Conservation (phyloP, 2,797 vertebrate genomes). For the Adrianichthys oophorus region DNA sequence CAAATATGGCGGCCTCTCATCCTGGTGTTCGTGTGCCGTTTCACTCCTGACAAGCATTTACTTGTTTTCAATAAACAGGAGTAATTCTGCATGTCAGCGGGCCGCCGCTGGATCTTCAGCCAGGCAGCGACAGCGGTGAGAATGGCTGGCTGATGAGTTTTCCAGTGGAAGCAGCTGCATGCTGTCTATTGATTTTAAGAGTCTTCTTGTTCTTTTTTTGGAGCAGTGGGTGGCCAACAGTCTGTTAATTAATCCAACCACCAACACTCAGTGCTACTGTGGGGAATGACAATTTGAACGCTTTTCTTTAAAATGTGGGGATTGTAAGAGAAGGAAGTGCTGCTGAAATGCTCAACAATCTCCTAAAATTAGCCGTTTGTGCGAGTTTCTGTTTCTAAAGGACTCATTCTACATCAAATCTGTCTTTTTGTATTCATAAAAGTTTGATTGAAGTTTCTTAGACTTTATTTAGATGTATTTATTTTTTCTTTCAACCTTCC, state of each 20-base stretch:
- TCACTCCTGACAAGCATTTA: slow-evolving; percentile 23
- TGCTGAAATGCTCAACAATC: slow-evolving; percentile 6
- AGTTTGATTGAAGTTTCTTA: too few relatives aligned
- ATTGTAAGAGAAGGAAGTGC: background rate
- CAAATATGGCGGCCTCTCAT: slow-evolving; percentile 17
- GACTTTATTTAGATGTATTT: too few relatives aligned
- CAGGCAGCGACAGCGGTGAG: slow-evolving; percentile 20
- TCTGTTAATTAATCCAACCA: slow-evolving; percentile 52
- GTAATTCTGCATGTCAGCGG: slow-evolving; percentile 28
- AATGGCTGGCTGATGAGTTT: slow-evolving; percentile 24
- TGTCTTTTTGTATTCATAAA: too few relatives aligned
- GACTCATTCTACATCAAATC: too few relatives aligned
- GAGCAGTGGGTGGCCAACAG: slow-evolving; percentile 38
- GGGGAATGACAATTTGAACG: slow-evolving; percentile 34
- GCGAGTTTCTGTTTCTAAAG: background rate
- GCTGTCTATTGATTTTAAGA: slow-evolving; percentile 34
- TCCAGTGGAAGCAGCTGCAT: slow-evolving; percentile 33
- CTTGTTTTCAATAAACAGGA: slow-evolving; percentile 49
- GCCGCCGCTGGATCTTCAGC: slow-evolving; percentile 25
- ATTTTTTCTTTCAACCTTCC: too few relatives aligned
- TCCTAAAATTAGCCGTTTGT: slow-evolving; percentile 16
- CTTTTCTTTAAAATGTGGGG: slow-evolving; percentile 15
- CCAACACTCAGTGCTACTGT: slow-evolving; percentile 27
- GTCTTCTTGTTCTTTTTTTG: background rate
- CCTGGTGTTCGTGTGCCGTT: slow-evolving; percentile 13